phyloP scores from a whole-genome alignment of 2,113 vertebrate genomes.

The Brachyhypopomus occidentalis region DNA sequence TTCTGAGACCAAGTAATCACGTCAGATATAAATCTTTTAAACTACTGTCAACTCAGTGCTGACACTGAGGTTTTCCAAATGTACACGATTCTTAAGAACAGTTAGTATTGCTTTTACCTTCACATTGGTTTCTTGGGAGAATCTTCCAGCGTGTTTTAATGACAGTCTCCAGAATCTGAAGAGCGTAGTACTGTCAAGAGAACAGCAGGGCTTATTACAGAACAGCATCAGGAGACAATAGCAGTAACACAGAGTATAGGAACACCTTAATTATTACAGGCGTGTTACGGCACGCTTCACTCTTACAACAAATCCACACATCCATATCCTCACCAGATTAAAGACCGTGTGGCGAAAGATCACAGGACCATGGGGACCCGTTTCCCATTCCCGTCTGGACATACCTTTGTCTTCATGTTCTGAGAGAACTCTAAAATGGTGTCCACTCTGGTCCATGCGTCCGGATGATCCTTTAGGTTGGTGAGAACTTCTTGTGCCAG shows the following conservation, averaged over 20 bases:
- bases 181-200: constrained; percentile 93
- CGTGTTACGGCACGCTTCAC: neutral
- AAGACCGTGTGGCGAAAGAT: neutral
- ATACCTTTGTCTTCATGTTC: constrained; percentile 99
- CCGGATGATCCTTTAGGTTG: constrained; percentile 97
- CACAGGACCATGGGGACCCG: too few species aligned
- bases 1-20: neutral
- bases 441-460: constrained; percentile 98
- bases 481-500: constrained; percentile 98
- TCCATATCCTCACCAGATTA: neutral
- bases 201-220: constrained; percentile 29
- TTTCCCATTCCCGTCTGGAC: constrained; percentile 42
- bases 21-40: neutral
- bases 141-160: constrained; percentile 99
- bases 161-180: constrained; percentile 97
- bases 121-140: constrained; percentile 94
- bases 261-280: neutral
- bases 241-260: neutral
- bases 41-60: too few species aligned
- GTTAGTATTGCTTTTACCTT: constrained; percentile 77
- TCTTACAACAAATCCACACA: neutral
- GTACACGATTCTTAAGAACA: too few species aligned
- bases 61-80: neutral
- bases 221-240: neutral
- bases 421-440: constrained; percentile 99